Percentiles rank a stretch among this genome's conserved stretches.
Conservation (phyloP, 2,113 vertebrate species). For the Poeciliopsis occidentalis region DNA sequence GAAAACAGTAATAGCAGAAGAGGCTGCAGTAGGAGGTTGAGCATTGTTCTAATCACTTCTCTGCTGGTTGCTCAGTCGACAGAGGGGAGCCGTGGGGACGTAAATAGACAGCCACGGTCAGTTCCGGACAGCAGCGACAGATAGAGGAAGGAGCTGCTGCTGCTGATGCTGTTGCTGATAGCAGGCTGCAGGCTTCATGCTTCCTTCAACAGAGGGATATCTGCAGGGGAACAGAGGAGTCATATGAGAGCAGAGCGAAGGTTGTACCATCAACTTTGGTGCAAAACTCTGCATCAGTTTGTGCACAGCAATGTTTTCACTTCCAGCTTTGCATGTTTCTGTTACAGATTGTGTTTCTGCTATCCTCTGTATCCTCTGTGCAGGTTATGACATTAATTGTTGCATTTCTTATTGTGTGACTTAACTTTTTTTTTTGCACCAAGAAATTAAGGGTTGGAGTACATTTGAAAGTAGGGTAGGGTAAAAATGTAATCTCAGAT, state of each 20-base stretch:
- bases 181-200: slow-evolving; percentile 84
- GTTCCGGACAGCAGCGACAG: slow-evolving; percentile 66
- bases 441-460: too few species aligned
- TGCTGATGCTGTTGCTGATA: slow-evolving; percentile 61
- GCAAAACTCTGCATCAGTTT: background rate
- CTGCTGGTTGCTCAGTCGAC: slow-evolving; percentile 34
- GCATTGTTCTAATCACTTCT: slow-evolving; percentile 57
- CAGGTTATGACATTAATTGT: too few species aligned
- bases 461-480: too few species aligned
- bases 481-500: too few species aligned
- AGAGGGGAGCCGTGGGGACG: background rate
- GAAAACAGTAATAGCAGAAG: slow-evolving; percentile 49
- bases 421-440: too few species aligned
- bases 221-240: slow-evolving; percentile 72
- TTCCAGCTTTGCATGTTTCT: background rate
- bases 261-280: background rate
- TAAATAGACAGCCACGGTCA: slow-evolving; percentile 67
- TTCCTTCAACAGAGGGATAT: slow-evolving; percentile 97
- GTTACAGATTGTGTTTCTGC: too few species aligned
- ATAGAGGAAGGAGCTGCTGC: slow-evolving; percentile 37
- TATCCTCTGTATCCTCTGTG: too few species aligned
- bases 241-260: slow-evolving; percentile 23
- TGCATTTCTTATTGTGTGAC: too few species aligned
- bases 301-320: background rate
- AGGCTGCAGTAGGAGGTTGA: slow-evolving; percentile 44